phyloP scores from a whole-genome alignment of 2,888 invertebrate genomes.

The Tipula vernalis region DNA sequence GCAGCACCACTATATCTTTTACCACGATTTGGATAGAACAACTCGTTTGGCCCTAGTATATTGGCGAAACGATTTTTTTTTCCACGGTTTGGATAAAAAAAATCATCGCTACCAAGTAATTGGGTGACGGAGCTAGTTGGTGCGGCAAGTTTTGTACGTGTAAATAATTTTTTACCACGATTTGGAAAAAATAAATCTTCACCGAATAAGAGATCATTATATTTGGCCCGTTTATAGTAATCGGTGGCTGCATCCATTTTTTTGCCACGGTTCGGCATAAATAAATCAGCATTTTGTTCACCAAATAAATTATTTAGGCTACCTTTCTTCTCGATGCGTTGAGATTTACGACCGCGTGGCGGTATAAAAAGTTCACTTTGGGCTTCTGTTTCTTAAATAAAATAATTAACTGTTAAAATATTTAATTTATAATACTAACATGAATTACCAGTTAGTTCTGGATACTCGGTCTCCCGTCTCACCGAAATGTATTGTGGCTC shows the following conservation, averaged over 20 bases:
- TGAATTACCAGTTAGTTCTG: slow-evolving; percentile 11
- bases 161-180: slow-evolving; percentile 27
- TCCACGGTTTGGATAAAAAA: slow-evolving; percentile 6
- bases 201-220: neutral
- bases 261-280: slow-evolving; percentile 15
- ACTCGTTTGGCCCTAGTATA: neutral
- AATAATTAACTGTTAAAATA: neutral
- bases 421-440: neutral
- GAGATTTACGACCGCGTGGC: slow-evolving; percentile 31
- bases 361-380: slow-evolving; percentile 25
- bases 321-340: neutral
- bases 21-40: slow-evolving; percentile 11
- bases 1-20: neutral
- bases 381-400: neutral
- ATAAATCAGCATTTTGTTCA: slow-evolving; percentile 12
- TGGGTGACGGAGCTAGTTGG: neutral
- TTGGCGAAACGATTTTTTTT: neutral
- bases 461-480: slow-evolving; percentile 22
- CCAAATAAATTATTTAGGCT: neutral
- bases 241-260: neutral
- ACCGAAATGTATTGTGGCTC: slow-evolving; percentile 31
- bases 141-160: neutral
- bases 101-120: neutral
- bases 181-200: slow-evolving; percentile 34
- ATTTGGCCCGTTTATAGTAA: neutral